Conservation (phyloP, 2,888 invertebrate species). For the Boloria selene region DNA sequence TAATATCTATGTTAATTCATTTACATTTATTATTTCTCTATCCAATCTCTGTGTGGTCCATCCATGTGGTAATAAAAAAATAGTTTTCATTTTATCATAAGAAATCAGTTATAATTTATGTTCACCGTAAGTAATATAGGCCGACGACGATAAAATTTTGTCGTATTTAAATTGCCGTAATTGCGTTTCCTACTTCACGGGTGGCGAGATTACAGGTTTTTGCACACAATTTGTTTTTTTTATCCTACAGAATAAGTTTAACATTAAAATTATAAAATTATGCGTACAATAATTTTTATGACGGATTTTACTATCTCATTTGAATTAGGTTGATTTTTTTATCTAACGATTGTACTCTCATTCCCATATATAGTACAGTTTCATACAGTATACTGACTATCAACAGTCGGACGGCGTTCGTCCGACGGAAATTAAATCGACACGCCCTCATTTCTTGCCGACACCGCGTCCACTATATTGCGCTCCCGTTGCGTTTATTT, state of each 20-base stretch:
- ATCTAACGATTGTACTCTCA: slow-evolving; percentile 10
- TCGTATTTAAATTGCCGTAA: slow-evolving; percentile 20
- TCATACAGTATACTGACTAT: slow-evolving; percentile 37
- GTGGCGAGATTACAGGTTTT: slow-evolving; percentile 21
- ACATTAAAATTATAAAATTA: too few relatives aligned
- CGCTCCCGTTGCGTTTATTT: slow-evolving; percentile 36
- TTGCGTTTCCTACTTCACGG: slow-evolving; percentile 13
- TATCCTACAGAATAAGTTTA: too few relatives aligned
- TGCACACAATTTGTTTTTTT: not conserved
- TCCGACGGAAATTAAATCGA: slow-evolving; percentile 62
- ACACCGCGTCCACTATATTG: slow-evolving; percentile 41
- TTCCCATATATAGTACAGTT: slow-evolving; percentile 28
- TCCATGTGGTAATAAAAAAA: slow-evolving; percentile 2
- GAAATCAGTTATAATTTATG: slow-evolving; percentile 16
- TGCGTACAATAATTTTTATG: too few relatives aligned
- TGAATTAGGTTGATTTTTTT: slow-evolving; percentile 15
- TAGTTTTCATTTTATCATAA: not conserved
- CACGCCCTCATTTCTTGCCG: slow-evolving; percentile 54
- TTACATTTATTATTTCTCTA: not conserved
- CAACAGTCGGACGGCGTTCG: slow-evolving; percentile 43
- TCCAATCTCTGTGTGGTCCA: slow-evolving; percentile 6
- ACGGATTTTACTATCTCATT: slow-evolving; percentile 1
- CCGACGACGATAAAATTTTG: slow-evolving; percentile 13
- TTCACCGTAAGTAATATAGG: slow-evolving; percentile 10
- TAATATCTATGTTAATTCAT: not conserved